A percentile compares a stretch with the other conserved stretches of the same genome.
Evolutionary conservation across 2,113 vertebrate genomes (phyloP).

Genomic region (Meleagris gallopavo): DNA sequence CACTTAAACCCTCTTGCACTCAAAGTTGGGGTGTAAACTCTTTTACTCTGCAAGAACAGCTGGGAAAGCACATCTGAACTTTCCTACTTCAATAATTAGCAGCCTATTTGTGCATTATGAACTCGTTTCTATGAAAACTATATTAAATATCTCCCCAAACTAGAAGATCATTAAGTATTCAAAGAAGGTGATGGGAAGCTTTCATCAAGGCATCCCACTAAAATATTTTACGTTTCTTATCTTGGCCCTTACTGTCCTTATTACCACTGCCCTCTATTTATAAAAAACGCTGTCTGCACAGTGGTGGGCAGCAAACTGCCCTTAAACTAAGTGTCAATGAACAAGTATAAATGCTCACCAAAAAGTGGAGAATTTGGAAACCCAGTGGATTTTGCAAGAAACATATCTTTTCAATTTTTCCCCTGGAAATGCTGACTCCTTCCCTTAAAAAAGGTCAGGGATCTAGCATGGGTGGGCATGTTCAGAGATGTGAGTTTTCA

Average conservation of each 20-base stretch:
- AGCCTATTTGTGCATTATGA: neutral
- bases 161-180: slow-evolving; percentile 57
- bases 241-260: slow-evolving; percentile 69
- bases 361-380: neutral
- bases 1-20: neutral
- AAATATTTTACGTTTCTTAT: slow-evolving; percentile 74
- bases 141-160: neutral
- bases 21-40: fast-evolving
- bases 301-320: slow-evolving; percentile 61
- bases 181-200: slow-evolving; percentile 64
- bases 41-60: neutral
- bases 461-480: neutral
- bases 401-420: neutral
- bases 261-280: slow-evolving; percentile 75
- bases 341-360: neutral
- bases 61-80: slow-evolving; percentile 4
- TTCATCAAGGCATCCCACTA: slow-evolving; percentile 65
- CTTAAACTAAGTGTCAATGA: slow-evolving; percentile 73
- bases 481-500: neutral
- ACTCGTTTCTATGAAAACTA: neutral
- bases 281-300: slow-evolving; percentile 62
- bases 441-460: neutral
- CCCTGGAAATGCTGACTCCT: neutral
- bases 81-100: neutral
- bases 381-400: neutral